Evolutionary conservation across 2,888 invertebrate species (phyloP).

Genomic region (Nymphalis c-album): DNA sequence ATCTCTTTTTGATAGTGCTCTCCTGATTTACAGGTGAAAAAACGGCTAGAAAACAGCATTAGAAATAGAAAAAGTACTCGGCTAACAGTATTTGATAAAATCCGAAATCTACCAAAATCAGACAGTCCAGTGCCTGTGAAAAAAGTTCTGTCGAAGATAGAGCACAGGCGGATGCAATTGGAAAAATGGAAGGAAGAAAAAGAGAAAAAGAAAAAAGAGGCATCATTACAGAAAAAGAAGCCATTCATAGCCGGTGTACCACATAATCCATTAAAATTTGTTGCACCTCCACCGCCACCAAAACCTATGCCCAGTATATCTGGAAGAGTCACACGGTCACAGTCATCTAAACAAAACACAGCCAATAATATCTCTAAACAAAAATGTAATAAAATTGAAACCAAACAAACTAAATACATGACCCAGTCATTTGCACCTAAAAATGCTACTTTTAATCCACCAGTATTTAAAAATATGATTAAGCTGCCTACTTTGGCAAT

Average conservation of each 20-base stretch:
- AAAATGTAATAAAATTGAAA: slow-evolving; percentile 29
- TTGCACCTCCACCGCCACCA: slow-evolving; percentile 55
- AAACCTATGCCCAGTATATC: slow-evolving; percentile 58
- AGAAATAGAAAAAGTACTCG: slow-evolving; percentile 59
- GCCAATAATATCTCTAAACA: slow-evolving; percentile 21
- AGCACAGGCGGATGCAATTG: slow-evolving; percentile 60
- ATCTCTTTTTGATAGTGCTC: slow-evolving; percentile 9
- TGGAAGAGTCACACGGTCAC: slow-evolving; percentile 67
- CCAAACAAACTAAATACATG: slow-evolving; percentile 24
- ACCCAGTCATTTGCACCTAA: slow-evolving; percentile 76
- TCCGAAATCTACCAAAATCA: slow-evolving; percentile 53
- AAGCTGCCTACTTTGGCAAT: slow-evolving; percentile 38
- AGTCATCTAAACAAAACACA: slow-evolving; percentile 44
- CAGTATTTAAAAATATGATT: slow-evolving; percentile 52
- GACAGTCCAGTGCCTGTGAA: slow-evolving; percentile 48
- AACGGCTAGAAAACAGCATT: slow-evolving; percentile 55
- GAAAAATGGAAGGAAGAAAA: slow-evolving; percentile 73
- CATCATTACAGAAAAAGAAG: slow-evolving; percentile 60
- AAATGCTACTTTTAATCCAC: slow-evolving; percentile 80
- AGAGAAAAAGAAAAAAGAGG: slow-evolving; percentile 62
- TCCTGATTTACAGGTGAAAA: slow-evolving; percentile 56
- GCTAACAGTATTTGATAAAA: slow-evolving; percentile 58
- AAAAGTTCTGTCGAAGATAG: slow-evolving; percentile 47
- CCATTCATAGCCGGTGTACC: slow-evolving; percentile 65
- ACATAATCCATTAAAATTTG: slow-evolving; percentile 55